Evolutionary conservation across 1,140 invertebrate genomes (phyloP).

Genomic region (Mizuhopecten yessoensis): DNA sequence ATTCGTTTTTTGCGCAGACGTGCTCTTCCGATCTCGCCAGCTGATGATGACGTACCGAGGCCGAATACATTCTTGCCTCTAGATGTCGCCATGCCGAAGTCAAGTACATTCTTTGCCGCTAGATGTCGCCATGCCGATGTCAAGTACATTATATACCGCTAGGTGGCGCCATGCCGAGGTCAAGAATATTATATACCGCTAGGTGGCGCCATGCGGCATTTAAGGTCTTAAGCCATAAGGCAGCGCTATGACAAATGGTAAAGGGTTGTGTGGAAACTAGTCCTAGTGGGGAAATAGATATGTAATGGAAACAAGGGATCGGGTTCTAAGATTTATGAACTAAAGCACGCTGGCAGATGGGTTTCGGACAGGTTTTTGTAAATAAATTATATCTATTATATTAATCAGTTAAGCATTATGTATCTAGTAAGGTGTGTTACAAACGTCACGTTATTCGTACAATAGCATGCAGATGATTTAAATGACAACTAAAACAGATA

Average conservation of each 20-base stretch:
- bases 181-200: not conserved
- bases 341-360: too few species aligned
- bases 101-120: not conserved
- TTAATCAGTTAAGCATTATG: too few species aligned
- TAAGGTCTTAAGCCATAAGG: not conserved
- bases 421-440: too few species aligned
- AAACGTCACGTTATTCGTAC: too few species aligned
- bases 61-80: not conserved
- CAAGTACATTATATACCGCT: not conserved
- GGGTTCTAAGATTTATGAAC: too few species aligned
- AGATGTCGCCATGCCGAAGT: conserved; percentile 1
- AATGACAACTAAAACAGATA: too few species aligned
- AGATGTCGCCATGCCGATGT: not conserved
- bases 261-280: too few species aligned
- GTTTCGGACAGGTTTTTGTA: too few species aligned
- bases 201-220: not conserved
- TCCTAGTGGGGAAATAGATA: too few species aligned
- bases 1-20: not conserved
- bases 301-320: too few species aligned
- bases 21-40: not conserved
- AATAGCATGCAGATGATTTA: too few species aligned
- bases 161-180: not conserved
- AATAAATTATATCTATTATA: too few species aligned
- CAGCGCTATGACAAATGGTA: not conserved
- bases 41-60: not conserved